phyloP scores from a whole-genome alignment of 2,888 invertebrate species.

The Lordiphosa andalusiaca region DNA sequence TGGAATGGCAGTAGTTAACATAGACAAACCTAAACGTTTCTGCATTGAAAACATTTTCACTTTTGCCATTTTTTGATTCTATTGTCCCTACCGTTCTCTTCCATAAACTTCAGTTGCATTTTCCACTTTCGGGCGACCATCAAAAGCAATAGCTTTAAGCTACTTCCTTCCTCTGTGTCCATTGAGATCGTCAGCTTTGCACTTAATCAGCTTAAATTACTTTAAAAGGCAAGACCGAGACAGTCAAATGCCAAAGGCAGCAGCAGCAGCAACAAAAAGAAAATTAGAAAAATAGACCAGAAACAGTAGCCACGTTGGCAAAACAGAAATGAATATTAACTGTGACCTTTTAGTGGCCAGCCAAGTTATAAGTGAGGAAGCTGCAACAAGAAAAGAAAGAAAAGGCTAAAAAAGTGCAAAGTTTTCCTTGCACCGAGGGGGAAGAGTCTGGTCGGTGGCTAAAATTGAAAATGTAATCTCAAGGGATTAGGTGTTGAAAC shows the following conservation, averaged over 20 bases:
- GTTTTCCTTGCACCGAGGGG: constrained; percentile 22
- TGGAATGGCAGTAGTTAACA: too few relatives aligned
- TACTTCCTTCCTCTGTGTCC: constrained; percentile 24
- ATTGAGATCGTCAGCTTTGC: constrained; percentile 34
- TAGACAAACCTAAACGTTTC: too few relatives aligned
- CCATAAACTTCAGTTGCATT: constrained; percentile 5
- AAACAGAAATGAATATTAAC: constrained; percentile 71
- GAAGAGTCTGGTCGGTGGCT: constrained; percentile 15
- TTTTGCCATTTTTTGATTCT: too few relatives aligned
- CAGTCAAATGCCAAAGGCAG: constrained; percentile 19
- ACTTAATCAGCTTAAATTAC: constrained; percentile 60
- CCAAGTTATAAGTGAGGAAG: constrained; percentile 47
- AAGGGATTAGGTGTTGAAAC: constrained; percentile 58
- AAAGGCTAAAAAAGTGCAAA: constrained; percentile 39
- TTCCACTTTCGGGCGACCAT: constrained; percentile 4
- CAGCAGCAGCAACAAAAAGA: constrained; percentile 13
- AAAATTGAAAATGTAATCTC: constrained; percentile 68
- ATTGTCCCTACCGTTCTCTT: too few relatives aligned
- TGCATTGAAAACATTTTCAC: too few relatives aligned
- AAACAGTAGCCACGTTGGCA: constrained; percentile 48
- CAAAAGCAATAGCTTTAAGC: constrained; percentile 39
- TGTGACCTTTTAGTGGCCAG: constrained; percentile 68
- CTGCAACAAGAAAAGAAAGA: constrained; percentile 21
- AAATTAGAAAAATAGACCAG: constrained; percentile 26
- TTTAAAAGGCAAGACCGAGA: constrained; percentile 34